A percentile compares a stretch with the other conserved stretches of the same genome.
Evolutionary conservation across 2,797 vertebrate genomes (phyloP).

Genomic region (Glyptemys insculpta): DNA sequence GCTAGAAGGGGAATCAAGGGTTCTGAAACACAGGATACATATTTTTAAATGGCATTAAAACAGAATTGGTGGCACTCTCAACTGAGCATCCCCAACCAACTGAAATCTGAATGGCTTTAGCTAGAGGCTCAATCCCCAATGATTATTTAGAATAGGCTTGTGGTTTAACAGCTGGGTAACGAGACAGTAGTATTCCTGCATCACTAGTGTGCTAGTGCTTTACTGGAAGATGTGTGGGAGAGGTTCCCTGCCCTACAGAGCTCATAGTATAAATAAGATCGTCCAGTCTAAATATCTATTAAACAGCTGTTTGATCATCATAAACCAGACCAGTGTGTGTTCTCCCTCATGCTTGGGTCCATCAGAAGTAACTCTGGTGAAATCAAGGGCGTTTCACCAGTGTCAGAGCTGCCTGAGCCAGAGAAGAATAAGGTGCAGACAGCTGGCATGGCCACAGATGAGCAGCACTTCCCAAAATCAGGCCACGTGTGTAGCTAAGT

Average conservation of each 20-base stretch:
- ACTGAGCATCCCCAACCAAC: background rate
- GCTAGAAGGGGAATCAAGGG: background rate
- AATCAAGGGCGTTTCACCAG: background rate
- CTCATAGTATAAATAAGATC: background rate
- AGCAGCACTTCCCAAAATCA: too few species aligned
- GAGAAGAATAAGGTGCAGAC: background rate
- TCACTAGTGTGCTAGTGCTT: background rate
- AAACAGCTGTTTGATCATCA: background rate
- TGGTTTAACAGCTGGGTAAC: constrained; percentile 36
- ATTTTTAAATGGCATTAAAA: constrained; percentile 16
- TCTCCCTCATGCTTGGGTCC: background rate
- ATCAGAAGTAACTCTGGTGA: background rate
- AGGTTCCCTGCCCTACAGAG: fast-evolving
- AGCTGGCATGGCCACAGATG: too few species aligned
- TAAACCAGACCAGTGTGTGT: background rate
- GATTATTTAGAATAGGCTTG: background rate
- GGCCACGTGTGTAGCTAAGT: background rate
- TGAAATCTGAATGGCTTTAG: constrained; percentile 52
- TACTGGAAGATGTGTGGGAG: fast-evolving
- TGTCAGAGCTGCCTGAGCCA: background rate
- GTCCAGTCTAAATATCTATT: background rate
- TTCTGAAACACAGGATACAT: background rate
- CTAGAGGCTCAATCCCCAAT: constrained; percentile 31
- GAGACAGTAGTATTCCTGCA: background rate
- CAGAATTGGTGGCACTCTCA: constrained; percentile 12